Evolutionary conservation across 1,140 invertebrate genomes (phyloP), one percentile per base, ranked within the genome.

Genomic region (Drosophila insularis): DNA sequence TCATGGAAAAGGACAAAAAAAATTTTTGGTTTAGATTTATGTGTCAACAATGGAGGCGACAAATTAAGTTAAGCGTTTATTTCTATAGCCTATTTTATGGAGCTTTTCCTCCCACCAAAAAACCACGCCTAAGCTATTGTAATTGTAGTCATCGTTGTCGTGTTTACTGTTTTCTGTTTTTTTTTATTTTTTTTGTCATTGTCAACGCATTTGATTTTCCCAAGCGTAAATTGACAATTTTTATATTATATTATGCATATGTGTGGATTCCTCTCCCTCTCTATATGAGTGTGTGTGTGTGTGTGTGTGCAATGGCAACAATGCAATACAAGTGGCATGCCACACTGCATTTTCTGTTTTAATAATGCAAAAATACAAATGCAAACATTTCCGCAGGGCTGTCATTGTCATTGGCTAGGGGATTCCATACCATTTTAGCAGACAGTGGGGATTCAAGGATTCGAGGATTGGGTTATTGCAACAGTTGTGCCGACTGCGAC

Each of bases 291-390:
- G 10, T 65, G n/a, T 32, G 17, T 23, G 37, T 17, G 64, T 19
- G 4, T 11, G 13, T 27, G 21, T 40, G 32, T 19, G 31, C 37
- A 53, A 21, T 65, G 58, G 43, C 37, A 72, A 67, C 68, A 81
- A 81, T 72, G 61, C 55, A 35, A 72, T 19, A 50, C 43, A 50
- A 72, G 71, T 74, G 63, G 64, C 56, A 71, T 65, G 32, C 64
- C 68, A 74, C 76, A 77, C 55, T 78, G 66, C 85, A 89, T 89
- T 89, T 89, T 89, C 84, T 80, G 80, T 89, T 89, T 89, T 89
- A 89, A 89, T 89, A 89, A 89, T 89, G 84, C 84, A 89, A 69
- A 89, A 80, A 89, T 89, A 89, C 85, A 84, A 89, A 89, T 84
- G 85, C 85, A 89, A 89, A 89, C 84, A 89, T 89, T 80, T 89